phyloP scores from a whole-genome alignment of 1,140 invertebrate genomes.

The Caenorhabditis elegans region DNA sequence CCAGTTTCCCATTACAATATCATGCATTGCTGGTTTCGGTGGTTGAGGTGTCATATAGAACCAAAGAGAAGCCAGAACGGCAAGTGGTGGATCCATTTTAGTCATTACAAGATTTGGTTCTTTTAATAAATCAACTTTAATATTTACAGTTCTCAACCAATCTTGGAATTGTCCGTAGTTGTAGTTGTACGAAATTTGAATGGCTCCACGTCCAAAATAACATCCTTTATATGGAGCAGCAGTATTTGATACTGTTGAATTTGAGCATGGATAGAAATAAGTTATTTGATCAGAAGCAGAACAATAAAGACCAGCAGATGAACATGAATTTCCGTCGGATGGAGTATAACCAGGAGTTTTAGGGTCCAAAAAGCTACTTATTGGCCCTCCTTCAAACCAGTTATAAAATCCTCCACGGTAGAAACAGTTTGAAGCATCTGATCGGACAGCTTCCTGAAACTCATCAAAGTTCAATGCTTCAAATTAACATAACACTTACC shows the following conservation, averaged over 20 bases:
- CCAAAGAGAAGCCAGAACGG: constrained; percentile 62
- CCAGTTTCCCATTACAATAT: constrained; percentile 63
- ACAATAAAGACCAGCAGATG: constrained; percentile 53
- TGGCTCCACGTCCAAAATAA: too few relatives aligned
- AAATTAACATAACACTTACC: too few relatives aligned
- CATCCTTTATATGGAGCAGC: too few relatives aligned
- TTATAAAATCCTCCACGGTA: constrained; percentile 64
- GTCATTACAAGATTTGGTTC: too few relatives aligned
- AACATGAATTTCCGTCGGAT: constrained; percentile 54
- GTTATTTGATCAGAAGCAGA: constrained; percentile 48
- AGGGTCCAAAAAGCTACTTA: constrained; percentile 55
- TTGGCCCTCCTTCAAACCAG: constrained; percentile 63
- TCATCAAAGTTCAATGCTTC: too few relatives aligned
- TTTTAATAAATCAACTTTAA: constrained; percentile 57
- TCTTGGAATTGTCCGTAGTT: constrained; percentile 63
- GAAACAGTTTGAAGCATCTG: constrained; percentile 60
- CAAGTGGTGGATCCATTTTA: too few relatives aligned
- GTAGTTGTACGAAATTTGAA: too few relatives aligned
- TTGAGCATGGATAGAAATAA: constrained; percentile 56
- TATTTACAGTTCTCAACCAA: constrained; percentile 47
- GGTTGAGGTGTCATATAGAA: constrained; percentile 66
- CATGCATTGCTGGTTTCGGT: constrained; percentile 66
- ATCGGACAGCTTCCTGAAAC: constrained; percentile 21
- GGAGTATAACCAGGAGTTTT: constrained; percentile 52
- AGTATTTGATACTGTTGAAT: constrained; percentile 36